Evolutionary conservation across 2,797 vertebrate species (phyloP).

Genomic region (Dendrocincla tyrannina): DNA sequence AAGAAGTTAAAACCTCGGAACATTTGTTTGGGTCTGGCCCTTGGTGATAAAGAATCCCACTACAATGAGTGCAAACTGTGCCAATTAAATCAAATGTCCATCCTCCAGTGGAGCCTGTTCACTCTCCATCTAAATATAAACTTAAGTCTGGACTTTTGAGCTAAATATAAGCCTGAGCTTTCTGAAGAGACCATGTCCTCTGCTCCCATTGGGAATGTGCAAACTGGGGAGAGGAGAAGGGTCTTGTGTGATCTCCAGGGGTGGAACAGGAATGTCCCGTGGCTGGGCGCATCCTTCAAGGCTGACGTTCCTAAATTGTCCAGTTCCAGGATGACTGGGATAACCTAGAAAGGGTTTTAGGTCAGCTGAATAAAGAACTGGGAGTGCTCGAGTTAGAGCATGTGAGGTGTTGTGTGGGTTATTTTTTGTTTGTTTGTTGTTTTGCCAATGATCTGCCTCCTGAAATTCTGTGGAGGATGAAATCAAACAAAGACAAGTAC

Average conservation of each 20-base stretch:
- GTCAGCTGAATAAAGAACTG: not conserved
- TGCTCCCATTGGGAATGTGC: fast-evolving
- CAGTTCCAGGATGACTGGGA: not conserved
- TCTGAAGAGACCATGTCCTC: not conserved
- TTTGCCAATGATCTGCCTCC: not conserved
- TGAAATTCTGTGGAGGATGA: not conserved
- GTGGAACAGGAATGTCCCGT: not conserved
- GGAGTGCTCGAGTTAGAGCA: not conserved
- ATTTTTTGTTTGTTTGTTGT: not conserved
- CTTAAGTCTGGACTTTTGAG: not conserved
- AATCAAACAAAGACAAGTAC: not conserved
- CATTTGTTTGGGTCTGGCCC: not conserved
- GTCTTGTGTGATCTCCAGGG: not conserved
- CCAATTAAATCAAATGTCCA: not conserved
- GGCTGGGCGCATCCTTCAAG: not conserved
- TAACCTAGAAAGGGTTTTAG: not conserved
- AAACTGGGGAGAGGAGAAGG: not conserved
- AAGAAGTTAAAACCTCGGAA: not conserved
- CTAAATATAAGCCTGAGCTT: not conserved
- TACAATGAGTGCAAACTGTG: not conserved
- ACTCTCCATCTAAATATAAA: not conserved
- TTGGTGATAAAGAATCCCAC: not conserved
- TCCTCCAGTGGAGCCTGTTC: not conserved
- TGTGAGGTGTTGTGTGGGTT: not conserved
- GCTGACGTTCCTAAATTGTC: not conserved